phyloP scores from a whole-genome alignment of 2,888 invertebrate species.

The Macrophya alboannulata region DNA sequence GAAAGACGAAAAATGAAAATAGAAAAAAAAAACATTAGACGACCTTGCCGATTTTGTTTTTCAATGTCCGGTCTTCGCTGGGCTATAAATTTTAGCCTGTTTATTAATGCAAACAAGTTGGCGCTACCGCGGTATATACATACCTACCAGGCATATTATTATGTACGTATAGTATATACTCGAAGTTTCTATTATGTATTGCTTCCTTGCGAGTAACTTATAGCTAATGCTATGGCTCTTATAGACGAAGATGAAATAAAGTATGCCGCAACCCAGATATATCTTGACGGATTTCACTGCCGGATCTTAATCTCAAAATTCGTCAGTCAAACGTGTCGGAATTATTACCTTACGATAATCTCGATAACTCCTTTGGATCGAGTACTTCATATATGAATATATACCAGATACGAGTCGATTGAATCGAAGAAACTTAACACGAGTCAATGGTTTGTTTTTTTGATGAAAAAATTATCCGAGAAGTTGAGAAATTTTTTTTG shows the following conservation, averaged over 20 bases:
- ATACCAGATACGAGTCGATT: too few relatives aligned
- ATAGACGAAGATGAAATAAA: slow-evolving; percentile 62
- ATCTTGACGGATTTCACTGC: slow-evolving; percentile 65
- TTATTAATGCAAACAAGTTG: neutral
- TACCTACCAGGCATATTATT: neutral
- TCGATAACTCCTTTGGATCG: neutral
- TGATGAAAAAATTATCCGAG: too few relatives aligned
- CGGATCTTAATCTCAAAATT: slow-evolving; percentile 52
- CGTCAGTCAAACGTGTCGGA: slow-evolving; percentile 3
- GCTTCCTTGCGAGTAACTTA: neutral
- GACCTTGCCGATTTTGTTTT: slow-evolving; percentile 31
- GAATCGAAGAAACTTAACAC: too few relatives aligned
- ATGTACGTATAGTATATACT: neutral
- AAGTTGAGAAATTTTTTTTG: too few relatives aligned
- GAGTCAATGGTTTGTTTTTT: too few relatives aligned
- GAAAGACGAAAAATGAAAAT: neutral
- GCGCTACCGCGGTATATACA: neutral
- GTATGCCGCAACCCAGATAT: slow-evolving; percentile 70
- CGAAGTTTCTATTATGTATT: slow-evolving; percentile 50
- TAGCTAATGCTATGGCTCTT: neutral
- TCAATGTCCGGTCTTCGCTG: neutral
- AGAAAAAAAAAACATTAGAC: neutral
- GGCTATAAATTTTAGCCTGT: neutral
- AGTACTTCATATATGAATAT: neutral
- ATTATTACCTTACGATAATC: neutral